Evolutionary conservation across 2,888 invertebrate species (phyloP).

Genomic region (Byasa hedistus): DNA sequence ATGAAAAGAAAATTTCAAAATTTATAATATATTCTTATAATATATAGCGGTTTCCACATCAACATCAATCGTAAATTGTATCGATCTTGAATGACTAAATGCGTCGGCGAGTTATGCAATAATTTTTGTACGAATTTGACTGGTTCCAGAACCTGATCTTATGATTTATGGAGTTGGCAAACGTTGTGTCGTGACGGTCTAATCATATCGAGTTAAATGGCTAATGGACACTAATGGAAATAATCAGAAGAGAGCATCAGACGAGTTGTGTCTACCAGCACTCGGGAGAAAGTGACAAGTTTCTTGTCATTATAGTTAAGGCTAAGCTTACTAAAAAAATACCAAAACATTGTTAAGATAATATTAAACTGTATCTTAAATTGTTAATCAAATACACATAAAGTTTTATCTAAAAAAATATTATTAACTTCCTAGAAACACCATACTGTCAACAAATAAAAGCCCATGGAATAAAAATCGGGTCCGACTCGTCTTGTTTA

Average conservation of each 20-base stretch:
- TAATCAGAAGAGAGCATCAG: slow-evolving; percentile 71
- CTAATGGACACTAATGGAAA: slow-evolving; percentile 78
- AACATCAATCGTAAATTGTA: slow-evolving; percentile 23
- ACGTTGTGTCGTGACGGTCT: slow-evolving; percentile 64
- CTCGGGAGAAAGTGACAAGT: slow-evolving; percentile 68
- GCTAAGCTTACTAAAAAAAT: slow-evolving; percentile 38
- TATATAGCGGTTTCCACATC: slow-evolving; percentile 22
- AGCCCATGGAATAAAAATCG: too few relatives aligned
- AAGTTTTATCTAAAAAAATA: neutral
- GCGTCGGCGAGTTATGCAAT: slow-evolving; percentile 47
- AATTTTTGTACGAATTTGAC: slow-evolving; percentile 49
- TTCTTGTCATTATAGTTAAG: slow-evolving; percentile 52
- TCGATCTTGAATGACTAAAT: slow-evolving; percentile 30
- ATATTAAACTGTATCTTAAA: too few relatives aligned
- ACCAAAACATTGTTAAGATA: neutral
- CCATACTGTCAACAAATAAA: too few relatives aligned
- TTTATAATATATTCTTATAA: slow-evolving; percentile 14
- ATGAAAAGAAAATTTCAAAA: slow-evolving; percentile 4
- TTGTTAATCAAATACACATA: too few relatives aligned
- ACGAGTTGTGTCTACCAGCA: slow-evolving; percentile 58
- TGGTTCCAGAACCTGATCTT: slow-evolving; percentile 48
- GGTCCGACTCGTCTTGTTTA: too few relatives aligned
- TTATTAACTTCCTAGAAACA: too few relatives aligned
- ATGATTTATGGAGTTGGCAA: slow-evolving; percentile 69
- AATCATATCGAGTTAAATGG: slow-evolving; percentile 76